Percentiles rank a stretch among this genome's conserved stretches.
These are phyloP conservation scores for Megaustenia siamemsis DNA, from an alignment of 2,888 invertebrate genomes.

Conservation along the genomic window DNA sequence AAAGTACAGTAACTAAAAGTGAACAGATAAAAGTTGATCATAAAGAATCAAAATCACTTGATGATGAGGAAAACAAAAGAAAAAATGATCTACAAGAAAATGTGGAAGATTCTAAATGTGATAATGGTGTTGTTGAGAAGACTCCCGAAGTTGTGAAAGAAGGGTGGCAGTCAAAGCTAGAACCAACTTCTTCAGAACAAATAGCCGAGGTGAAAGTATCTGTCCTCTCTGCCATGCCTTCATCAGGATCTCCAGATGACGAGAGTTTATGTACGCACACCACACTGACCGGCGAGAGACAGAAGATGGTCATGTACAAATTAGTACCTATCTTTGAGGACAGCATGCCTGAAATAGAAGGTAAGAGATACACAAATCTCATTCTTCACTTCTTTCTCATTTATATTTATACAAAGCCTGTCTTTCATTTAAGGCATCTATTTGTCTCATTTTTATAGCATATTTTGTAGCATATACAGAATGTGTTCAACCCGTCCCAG, in stretches of 20 bases:
- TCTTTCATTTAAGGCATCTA: no score
- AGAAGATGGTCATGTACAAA: conserved; percentile 45
- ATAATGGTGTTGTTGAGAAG: not conserved
- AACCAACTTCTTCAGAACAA: not conserved
- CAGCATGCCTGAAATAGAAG: conserved; percentile 11
- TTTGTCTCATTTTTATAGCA: no score
- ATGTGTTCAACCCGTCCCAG: no score
- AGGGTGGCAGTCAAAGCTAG: not conserved
- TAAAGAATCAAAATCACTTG: not conserved
- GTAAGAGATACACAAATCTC: no score
- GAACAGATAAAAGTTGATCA: not conserved
- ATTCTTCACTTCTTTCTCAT: no score
- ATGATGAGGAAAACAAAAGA: not conserved
- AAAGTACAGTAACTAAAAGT: not conserved
- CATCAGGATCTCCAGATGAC: not conserved
- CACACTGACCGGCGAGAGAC: not conserved
- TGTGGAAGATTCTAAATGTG: not conserved
- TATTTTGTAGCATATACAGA: no score
- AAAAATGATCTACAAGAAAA: not conserved
- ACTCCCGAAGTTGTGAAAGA: not conserved
- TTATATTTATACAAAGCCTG: no score
- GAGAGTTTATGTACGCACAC: no score
- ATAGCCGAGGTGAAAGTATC: not conserved
- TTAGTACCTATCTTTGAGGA: conserved; percentile 39
- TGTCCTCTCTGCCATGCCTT: not conserved